Percentiles rank a stretch among this genome's conserved stretches.
Evolutionary conservation across 2,888 invertebrate genomes (phyloP).

Genomic region (Trichopria drosophilae): DNA sequence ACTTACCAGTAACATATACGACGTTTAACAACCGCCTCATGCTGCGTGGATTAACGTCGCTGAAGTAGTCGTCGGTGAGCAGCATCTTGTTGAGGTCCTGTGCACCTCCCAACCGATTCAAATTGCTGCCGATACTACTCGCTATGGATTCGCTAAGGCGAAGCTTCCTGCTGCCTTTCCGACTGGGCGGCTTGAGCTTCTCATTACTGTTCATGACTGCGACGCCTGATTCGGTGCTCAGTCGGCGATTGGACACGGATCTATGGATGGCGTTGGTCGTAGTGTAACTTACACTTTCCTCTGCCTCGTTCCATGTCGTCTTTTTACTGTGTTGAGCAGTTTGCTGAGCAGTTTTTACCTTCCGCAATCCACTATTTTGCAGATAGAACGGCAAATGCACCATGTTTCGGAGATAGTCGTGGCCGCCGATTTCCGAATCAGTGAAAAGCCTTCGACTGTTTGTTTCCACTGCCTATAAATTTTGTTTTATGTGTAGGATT

Average conservation of each 20-base stretch:
- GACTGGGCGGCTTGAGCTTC: constrained; percentile 66
- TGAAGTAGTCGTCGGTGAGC: constrained; percentile 97
- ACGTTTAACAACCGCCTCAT: constrained; percentile 97
- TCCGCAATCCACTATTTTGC: constrained; percentile 92
- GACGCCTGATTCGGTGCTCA: constrained; percentile 78
- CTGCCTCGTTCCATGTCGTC: constrained; percentile 60
- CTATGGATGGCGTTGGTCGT: constrained; percentile 60
- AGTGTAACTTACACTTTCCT: constrained; percentile 60
- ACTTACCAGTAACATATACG: constrained; percentile 86
- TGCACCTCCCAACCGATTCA: constrained; percentile 77
- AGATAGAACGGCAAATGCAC: constrained; percentile 97
- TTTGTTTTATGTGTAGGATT: no score
- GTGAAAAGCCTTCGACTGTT: constrained; percentile 85
- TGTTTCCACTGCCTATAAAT: constrained; percentile 79
- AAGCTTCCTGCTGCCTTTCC: constrained; percentile 72
- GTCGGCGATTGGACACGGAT: constrained; percentile 71
- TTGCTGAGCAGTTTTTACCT: constrained; percentile 85
- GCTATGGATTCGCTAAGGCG: constrained; percentile 87
- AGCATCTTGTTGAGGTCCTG: constrained; percentile 80
- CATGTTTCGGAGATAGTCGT: constrained; percentile 92
- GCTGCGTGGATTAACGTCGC: constrained; percentile 96
- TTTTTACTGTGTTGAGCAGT: constrained; percentile 63
- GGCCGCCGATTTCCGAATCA: constrained; percentile 92
- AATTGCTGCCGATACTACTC: constrained; percentile 86
- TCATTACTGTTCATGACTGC: constrained; percentile 83